Percentiles rank a stretch among this genome's conserved stretches.
Conservation (phyloP, 2,888 invertebrate genomes). For the Itoplectis maculator region DNA sequence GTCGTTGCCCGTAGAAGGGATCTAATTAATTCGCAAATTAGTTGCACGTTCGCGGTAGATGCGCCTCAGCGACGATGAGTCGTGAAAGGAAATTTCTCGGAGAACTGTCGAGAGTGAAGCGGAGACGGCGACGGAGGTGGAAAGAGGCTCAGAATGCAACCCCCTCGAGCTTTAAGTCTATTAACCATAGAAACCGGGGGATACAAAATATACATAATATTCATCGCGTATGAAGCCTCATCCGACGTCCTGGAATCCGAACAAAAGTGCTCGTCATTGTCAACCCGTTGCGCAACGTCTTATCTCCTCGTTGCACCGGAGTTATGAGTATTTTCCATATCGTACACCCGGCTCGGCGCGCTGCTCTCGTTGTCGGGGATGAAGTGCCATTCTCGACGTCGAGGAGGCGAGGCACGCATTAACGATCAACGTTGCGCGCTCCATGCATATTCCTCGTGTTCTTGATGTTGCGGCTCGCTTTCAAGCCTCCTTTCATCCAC, state of each 20-base stretch:
- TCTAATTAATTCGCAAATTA: no score
- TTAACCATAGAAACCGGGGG: not conserved
- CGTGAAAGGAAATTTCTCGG: not conserved
- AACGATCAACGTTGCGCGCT: not conserved
- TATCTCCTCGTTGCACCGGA: not conserved
- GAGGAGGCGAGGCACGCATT: not conserved
- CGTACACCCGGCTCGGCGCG: not conserved
- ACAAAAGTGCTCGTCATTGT: conserved; percentile 2
- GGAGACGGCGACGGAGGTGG: no score
- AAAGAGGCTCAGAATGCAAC: no score
- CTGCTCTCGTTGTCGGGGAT: not conserved
- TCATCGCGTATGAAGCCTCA: not conserved
- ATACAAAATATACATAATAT: not conserved
- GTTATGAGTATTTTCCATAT: not conserved
- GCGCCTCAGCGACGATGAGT: no score
- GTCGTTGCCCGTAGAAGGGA: no score
- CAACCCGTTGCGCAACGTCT: not conserved
- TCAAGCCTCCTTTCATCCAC: not conserved
- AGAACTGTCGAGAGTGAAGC: not conserved
- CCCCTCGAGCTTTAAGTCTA: not conserved
- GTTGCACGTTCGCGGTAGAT: no score
- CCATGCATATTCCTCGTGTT: not conserved
- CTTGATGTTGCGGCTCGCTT: not conserved
- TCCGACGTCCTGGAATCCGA: not conserved
- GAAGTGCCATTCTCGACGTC: not conserved